Conservation (phyloP, 2,113 vertebrate genomes). For the Pterocles burchelli region DNA sequence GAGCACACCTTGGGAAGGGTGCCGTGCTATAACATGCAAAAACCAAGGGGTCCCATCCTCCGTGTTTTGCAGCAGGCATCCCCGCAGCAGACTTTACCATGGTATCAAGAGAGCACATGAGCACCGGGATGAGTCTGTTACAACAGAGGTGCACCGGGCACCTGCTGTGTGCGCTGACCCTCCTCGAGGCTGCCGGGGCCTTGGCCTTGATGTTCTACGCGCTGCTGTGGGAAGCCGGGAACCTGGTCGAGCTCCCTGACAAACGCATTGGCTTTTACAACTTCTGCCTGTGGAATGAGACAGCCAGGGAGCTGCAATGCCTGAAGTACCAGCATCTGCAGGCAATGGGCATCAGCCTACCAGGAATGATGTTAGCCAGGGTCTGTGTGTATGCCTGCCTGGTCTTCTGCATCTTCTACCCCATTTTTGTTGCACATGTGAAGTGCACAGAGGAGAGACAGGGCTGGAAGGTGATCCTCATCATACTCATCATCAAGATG, state of each 20-base stretch:
- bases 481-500: background rate
- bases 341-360: slow-evolving; percentile 12
- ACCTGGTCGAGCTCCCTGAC: slow-evolving; percentile 53
- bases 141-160: fast-evolving
- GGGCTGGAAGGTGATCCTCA: background rate
- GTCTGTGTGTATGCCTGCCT: slow-evolving; percentile 58
- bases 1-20: background rate
- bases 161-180: background rate
- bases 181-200: background rate
- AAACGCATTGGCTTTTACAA: slow-evolving; percentile 75
- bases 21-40: fast-evolving
- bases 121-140: background rate
- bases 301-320: slow-evolving; percentile 12
- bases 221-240: slow-evolving; percentile 55
- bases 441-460: background rate
- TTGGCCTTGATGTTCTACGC: slow-evolving; percentile 51
- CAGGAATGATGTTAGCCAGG: slow-evolving; percentile 25
- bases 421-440: background rate
- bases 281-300: slow-evolving; percentile 74
- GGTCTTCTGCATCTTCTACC: slow-evolving; percentile 56
- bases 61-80: background rate
- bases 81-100: background rate
- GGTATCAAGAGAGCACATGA: fast-evolving
- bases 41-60: background rate
- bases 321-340: slow-evolving; percentile 4